Evolutionary conservation across 1,140 invertebrate genomes (phyloP).

Genomic region (Heliconius himera): DNA sequence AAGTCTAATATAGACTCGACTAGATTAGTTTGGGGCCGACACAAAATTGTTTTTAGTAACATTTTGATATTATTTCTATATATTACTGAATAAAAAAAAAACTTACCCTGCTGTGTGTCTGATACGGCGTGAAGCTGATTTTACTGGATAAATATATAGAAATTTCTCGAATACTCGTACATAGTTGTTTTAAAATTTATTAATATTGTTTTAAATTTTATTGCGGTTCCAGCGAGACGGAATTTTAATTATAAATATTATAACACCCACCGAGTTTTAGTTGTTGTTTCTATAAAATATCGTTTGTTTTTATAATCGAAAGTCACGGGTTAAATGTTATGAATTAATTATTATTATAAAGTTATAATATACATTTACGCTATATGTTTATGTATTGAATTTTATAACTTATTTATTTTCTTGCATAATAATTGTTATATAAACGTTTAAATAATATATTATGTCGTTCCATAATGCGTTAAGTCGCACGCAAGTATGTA

Average conservation of each 20-base stretch:
- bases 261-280: neutral
- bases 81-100: no score
- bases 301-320: slow-evolving; percentile 5
- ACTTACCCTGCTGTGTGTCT: no score
- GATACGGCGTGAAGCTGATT: no score
- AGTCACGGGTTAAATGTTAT: slow-evolving; percentile 14
- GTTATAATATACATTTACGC: neutral
- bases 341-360: slow-evolving; percentile 21
- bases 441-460: no score
- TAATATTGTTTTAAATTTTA: neutral
- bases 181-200: neutral
- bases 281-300: neutral
- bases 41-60: neutral
- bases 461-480: no score
- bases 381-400: neutral
- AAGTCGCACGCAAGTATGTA: no score
- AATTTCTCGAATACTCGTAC: neutral
- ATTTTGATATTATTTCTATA: no score
- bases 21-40: neutral
- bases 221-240: neutral
- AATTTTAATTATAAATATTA: slow-evolving; percentile 13
- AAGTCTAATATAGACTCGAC: neutral
- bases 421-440: no score
- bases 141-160: no score
- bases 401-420: neutral